A percentile compares a stretch with the other conserved stretches of the same genome.
phyloP scores from a whole-genome alignment of 1,140 invertebrate genomes.

The Nixonia krombeini region DNA sequence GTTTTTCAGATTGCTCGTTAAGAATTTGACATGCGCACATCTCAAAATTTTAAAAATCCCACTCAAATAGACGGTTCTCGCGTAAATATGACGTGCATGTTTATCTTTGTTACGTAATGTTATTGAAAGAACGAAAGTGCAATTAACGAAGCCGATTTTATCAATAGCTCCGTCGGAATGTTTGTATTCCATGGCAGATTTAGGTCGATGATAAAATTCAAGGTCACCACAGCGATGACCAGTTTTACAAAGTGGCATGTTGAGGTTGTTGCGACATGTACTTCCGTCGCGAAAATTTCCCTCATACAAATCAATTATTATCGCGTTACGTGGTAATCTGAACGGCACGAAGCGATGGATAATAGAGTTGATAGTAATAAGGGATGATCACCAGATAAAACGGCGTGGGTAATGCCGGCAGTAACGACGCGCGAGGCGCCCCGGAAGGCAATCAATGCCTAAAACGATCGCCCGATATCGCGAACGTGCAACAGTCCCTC shows the following conservation, averaged over 20 bases:
- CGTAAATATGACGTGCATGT: too few relatives aligned
- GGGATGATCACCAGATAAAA: constrained; percentile 47
- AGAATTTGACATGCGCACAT: too few relatives aligned
- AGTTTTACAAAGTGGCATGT: not conserved
- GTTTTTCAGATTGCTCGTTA: too few relatives aligned
- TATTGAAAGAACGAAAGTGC: too few relatives aligned
- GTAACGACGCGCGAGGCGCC: constrained; percentile 37
- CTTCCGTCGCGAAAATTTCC: constrained; percentile 26
- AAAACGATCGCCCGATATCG: constrained; percentile 41
- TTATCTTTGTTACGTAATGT: too few relatives aligned
- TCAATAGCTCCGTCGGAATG: too few relatives aligned
- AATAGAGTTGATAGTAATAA: constrained; percentile 49
- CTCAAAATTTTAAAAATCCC: too few relatives aligned
- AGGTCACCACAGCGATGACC: too few relatives aligned
- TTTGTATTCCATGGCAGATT: too few relatives aligned
- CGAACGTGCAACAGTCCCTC: constrained; percentile 42
- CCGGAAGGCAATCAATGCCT: constrained; percentile 46
- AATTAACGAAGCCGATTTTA: too few relatives aligned
- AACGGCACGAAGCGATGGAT: constrained; percentile 48
- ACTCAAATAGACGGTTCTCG: too few relatives aligned
- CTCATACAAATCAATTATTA: constrained; percentile 49
- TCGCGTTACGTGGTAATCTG: constrained; percentile 48
- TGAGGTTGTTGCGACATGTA: too few relatives aligned
- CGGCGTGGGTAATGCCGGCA: constrained; percentile 35
- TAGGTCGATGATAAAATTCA: not conserved